Evolutionary conservation across 2,888 invertebrate genomes (phyloP).

Genomic region (Limnephilus auricula): DNA sequence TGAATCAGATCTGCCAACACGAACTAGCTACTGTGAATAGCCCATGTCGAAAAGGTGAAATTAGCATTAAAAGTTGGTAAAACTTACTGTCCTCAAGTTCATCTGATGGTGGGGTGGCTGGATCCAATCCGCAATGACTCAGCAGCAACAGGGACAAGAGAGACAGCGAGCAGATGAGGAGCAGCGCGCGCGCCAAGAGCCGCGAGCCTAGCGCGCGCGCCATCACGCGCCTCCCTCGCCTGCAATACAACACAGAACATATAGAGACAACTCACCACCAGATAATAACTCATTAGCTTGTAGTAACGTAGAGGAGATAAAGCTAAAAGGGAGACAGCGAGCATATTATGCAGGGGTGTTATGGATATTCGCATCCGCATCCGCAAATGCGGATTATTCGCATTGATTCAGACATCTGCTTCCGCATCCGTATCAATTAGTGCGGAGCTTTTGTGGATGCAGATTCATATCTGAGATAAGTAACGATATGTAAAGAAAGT

Average conservation of each 20-base stretch:
- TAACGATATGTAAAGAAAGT: no score
- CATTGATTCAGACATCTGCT: no score
- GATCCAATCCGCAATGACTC: slow-evolving; percentile 75
- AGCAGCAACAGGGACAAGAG: slow-evolving; percentile 77
- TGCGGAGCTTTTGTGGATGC: no score
- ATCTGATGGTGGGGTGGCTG: slow-evolving; percentile 69
- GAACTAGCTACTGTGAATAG: no score
- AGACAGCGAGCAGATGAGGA: slow-evolving; percentile 77
- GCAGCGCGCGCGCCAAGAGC: slow-evolving; percentile 77
- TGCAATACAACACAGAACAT: slow-evolving; percentile 51
- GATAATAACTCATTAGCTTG: neutral
- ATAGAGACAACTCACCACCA: neutral
- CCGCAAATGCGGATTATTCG: no score
- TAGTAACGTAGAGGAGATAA: slow-evolving; percentile 74
- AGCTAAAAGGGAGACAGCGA: slow-evolving; percentile 77
- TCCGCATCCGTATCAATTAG: no score
- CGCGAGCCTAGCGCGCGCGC: slow-evolving; percentile 77
- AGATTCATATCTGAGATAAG: no score
- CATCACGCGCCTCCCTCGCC: slow-evolving; percentile 71
- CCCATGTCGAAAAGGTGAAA: neutral
- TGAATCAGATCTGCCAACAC: no score
- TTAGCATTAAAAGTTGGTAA: neutral
- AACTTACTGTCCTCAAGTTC: slow-evolving; percentile 69
- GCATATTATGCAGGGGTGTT: no score
- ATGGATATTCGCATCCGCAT: no score